Base-by-base conservation (phyloP, 2,113 vertebrate species). In the Phocoena sinus region DNA sequence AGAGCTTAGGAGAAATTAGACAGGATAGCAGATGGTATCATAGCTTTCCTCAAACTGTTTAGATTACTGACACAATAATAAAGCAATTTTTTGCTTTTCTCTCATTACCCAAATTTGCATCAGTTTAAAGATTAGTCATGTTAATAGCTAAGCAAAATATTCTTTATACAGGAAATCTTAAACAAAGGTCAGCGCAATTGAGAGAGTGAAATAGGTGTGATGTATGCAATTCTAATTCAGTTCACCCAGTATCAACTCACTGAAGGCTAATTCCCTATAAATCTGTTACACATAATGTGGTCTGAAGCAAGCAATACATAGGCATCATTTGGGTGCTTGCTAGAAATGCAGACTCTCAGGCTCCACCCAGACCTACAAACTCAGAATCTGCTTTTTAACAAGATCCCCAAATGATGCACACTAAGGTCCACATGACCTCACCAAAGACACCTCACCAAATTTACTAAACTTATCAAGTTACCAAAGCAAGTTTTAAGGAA, bases 11-110 rank as follows among this genome's bases (percentile, higher is more conserved):
- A 67, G 88, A 56, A 85, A 62, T 97, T 95, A 96, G 44, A 89
- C 41, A 98, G 83, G 80, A 95, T 14, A 97, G 68, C 82, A 97
- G 60, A 96, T 97, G 89, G 73, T 95, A 67, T 94, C 74, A 82
- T 41, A 77, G 81, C 21, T 93, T 97, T 97, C 77, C 28, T 95
- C 82, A 95, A 97, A 94, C 41, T 93, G 56, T 84, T 96, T 91
- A 93, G 38, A 93, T 94, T 82, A 83, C 44, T 77, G 60, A 96
- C 67, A 93, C 80, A 96, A 95, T 65, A 94, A 97, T 91, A 91
- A 65, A 86, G 47, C 44, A 89, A 79, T 74, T 81, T 92, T 96
- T 96, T 68, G 53, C 41, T 74, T 95, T 88, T 95, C 62, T 89
- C 21, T 96, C 31, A 81, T 91, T 95, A 85, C 23, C 58, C n/a